A percentile compares a stretch with the other conserved stretches of the same genome.
phyloP scores from a whole-genome alignment of 1,140 invertebrate genomes.

The Lutraria rhynchaena region DNA sequence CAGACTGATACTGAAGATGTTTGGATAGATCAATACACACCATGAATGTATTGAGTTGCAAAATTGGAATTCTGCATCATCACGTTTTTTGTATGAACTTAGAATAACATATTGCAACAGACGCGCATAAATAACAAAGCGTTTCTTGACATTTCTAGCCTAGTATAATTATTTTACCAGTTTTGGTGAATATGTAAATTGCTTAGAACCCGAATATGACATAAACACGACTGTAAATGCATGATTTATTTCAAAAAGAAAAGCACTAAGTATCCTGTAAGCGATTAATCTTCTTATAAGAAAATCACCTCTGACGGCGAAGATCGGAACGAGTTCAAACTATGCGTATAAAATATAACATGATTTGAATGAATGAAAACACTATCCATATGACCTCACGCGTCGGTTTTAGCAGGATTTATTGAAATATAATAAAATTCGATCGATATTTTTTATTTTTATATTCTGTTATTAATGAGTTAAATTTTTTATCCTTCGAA shows the following conservation, averaged over 20 bases:
- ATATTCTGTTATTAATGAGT: background rate
- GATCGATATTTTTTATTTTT: slow-evolving; percentile 13
- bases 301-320: background rate
- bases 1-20: too few species aligned
- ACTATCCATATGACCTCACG: background rate
- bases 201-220: too few species aligned
- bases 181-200: too few species aligned
- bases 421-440: slow-evolving; percentile 20
- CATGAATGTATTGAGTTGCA: too few species aligned
- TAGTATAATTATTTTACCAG: too few species aligned
- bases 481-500: background rate
- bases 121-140: too few species aligned
- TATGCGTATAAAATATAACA: slow-evolving; percentile 17
- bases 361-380: background rate
- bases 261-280: background rate
- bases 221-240: background rate
- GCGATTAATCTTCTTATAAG: background rate
- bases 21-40: too few species aligned
- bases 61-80: too few species aligned
- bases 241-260: background rate
- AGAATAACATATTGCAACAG: too few species aligned
- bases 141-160: too few species aligned
- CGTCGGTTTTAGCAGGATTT: slow-evolving; percentile 4
- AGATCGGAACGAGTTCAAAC: background rate
- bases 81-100: too few species aligned